phyloP scores from a whole-genome alignment of 2,113 vertebrate species.

The Elachura formosa region DNA sequence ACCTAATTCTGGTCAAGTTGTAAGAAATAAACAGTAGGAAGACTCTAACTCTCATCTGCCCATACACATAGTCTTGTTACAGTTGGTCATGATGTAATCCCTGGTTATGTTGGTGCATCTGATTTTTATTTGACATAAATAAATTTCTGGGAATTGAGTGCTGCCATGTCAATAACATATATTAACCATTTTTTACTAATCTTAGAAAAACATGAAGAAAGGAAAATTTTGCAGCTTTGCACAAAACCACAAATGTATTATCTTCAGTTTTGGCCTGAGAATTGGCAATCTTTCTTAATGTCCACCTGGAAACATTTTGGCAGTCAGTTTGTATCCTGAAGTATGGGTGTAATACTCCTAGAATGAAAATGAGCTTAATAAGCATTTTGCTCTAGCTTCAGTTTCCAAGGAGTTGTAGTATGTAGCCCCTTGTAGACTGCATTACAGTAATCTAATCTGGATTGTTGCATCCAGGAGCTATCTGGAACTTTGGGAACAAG shows the following conservation, averaged over 20 bases:
- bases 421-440: neutral
- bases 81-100: neutral
- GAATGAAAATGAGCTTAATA: constrained; percentile 25
- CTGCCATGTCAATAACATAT: neutral
- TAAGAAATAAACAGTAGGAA: neutral
- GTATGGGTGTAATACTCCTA: neutral
- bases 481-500: neutral
- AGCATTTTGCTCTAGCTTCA: neutral
- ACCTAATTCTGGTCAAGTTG: neutral
- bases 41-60: neutral
- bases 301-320: constrained; percentile 40
- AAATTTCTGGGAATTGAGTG: neutral
- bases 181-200: neutral
- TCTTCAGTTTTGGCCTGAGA: neutral
- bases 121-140: neutral
- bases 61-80: neutral
- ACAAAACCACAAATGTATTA: neutral
- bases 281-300: constrained; percentile 8
- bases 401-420: neutral
- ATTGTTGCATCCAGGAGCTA: neutral
- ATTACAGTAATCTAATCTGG: neutral
- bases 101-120: neutral
- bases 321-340: neutral
- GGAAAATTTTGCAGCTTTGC: neutral
- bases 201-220: neutral